phyloP scores from a whole-genome alignment of 2,113 vertebrate species.

The Vombatus ursinus region DNA sequence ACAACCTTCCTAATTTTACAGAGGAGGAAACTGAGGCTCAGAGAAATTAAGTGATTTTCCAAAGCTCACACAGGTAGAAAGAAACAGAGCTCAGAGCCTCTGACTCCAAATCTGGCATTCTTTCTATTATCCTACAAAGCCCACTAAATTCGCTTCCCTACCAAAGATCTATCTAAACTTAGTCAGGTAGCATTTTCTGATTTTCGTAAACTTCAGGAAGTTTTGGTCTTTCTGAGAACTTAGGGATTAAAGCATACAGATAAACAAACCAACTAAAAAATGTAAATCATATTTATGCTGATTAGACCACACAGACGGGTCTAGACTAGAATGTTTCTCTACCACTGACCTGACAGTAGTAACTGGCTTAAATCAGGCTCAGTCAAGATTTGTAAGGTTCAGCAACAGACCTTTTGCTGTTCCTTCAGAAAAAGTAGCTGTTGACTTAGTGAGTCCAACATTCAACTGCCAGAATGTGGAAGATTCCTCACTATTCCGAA shows the following conservation, averaged over 20 bases:
- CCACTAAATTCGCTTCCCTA: not conserved
- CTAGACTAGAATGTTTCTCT: not conserved
- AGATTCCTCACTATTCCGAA: not conserved
- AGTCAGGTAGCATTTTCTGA: not conserved
- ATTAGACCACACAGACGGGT: not conserved
- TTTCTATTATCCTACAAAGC: not conserved
- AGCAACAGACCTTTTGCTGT: conserved; percentile 8
- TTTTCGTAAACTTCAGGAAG: not conserved
- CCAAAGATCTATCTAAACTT: not conserved
- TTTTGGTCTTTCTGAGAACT: not conserved
- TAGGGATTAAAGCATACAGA: not conserved
- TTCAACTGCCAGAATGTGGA: not conserved
- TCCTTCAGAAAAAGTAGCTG: conserved; percentile 34
- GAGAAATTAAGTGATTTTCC: not conserved
- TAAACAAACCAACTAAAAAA: not conserved
- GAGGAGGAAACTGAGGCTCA: not conserved
- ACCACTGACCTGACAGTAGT: not conserved
- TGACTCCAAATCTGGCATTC: not conserved
- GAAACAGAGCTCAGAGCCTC: not conserved
- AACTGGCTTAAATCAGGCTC: not conserved
- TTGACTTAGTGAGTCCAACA: conserved; percentile 7
- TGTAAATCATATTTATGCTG: not conserved
- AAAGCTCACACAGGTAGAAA: not conserved
- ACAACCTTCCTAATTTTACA: not conserved
- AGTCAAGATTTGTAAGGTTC: not conserved